These are phyloP conservation scores for Calonectris borealis DNA, from an alignment of 2,113 vertebrate species.

Conservation along the genomic window DNA sequence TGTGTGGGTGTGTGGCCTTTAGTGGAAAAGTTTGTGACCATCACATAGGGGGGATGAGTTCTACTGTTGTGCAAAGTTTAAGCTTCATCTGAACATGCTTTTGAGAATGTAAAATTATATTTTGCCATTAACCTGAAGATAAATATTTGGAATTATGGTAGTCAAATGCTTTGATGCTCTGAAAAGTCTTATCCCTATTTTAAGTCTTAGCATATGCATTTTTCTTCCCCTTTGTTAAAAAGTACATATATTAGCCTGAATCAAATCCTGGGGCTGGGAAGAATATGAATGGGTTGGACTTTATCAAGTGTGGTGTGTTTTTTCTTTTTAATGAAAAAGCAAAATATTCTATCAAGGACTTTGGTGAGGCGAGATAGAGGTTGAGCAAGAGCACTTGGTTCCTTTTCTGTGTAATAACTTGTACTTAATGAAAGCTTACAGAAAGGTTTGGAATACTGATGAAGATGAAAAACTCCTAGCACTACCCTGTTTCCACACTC, in stretches of 20 bases:
- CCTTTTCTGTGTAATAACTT: background rate
- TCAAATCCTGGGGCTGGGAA: background rate
- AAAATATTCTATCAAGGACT: background rate
- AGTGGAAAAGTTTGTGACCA: background rate
- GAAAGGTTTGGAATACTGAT: background rate
- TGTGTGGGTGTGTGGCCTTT: background rate
- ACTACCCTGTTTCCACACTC: background rate
- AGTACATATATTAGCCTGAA: accelerated
- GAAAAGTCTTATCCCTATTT: background rate
- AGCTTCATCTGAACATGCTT: background rate
- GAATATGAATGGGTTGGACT: background rate
- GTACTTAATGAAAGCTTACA: background rate
- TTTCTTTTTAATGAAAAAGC: accelerated
- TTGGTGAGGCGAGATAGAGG: accelerated
- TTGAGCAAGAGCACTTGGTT: background rate
- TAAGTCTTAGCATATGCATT: background rate
- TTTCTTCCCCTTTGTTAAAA: background rate
- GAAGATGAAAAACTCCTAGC: background rate
- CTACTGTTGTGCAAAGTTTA: background rate
- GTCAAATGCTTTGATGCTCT: background rate
- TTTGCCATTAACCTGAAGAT: background rate
- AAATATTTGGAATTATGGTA: background rate
- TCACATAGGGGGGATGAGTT: accelerated
- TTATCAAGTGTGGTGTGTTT: background rate
- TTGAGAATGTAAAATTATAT: background rate